These are phyloP conservation scores for Varanus komodoensis DNA, from an alignment of 2,113 vertebrate genomes.

Conservation along the genomic window DNA sequence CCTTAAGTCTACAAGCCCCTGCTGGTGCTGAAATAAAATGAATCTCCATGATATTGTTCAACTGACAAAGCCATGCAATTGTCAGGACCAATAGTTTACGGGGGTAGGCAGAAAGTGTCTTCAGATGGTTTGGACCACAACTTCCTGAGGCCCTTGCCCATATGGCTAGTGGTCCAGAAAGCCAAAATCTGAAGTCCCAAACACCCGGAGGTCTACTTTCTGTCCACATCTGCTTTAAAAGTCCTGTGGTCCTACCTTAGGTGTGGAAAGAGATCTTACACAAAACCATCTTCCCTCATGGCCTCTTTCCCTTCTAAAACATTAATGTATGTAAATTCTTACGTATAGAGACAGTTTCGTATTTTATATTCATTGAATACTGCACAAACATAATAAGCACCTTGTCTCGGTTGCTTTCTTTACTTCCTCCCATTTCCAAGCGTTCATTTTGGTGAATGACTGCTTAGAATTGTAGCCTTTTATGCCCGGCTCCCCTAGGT, in stretches of 20 bases:
- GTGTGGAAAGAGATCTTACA: background rate
- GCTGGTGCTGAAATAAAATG: background rate
- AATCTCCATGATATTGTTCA: background rate
- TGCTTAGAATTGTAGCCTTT: background rate
- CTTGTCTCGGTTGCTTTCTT: background rate
- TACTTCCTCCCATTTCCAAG: background rate
- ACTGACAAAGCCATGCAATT: background rate
- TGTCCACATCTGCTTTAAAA: background rate
- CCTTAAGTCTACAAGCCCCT: background rate
- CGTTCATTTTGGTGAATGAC: background rate
- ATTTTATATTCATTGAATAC: background rate
- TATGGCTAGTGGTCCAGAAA: no score
- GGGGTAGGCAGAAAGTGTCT: background rate
- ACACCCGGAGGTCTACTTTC: no score
- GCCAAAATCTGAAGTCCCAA: no score
- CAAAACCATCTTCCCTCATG: background rate
- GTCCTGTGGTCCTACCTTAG: background rate
- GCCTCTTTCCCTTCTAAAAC: background rate
- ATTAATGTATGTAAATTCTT: background rate
- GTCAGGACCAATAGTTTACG: background rate
- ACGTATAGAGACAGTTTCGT: background rate
- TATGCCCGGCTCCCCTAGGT: background rate
- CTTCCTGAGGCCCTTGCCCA: no score
- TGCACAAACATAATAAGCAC: background rate
- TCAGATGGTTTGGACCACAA: no score